Conservation (phyloP, 2,797 vertebrate species). For the Pangasius djambal region DNA sequence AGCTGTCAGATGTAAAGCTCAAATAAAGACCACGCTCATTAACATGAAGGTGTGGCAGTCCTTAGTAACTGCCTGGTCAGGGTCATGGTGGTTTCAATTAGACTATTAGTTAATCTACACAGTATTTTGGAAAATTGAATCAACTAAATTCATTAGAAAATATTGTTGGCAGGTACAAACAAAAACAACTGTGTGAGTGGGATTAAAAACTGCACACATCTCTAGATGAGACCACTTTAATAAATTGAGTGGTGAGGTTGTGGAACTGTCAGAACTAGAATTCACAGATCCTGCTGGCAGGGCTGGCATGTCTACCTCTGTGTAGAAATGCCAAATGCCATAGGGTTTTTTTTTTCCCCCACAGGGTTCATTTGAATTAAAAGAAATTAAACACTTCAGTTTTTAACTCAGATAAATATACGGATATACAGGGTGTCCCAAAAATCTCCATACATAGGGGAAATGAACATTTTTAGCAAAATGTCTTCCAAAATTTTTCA, state of each 20-base stretch:
- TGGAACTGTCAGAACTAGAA: not conserved
- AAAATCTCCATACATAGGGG: no score
- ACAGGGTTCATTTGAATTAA: not conserved
- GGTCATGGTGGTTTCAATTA: not conserved
- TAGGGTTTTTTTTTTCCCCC: no score
- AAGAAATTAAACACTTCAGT: not conserved
- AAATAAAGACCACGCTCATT: not conserved
- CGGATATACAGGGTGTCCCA: not conserved
- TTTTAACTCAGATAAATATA: not conserved
- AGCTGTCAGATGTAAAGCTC: not conserved
- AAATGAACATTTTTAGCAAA: no score
- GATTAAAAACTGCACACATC: not conserved
- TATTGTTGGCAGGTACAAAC: not conserved
- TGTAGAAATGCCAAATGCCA: not conserved
- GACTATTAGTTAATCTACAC: no score
- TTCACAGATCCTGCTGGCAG: not conserved
- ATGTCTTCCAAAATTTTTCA: no score
- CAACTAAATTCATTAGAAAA: not conserved
- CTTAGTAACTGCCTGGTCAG: not conserved
- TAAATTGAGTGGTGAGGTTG: not conserved
- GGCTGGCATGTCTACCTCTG: not conserved
- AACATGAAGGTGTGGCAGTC: not conserved
- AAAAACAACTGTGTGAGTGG: not conserved
- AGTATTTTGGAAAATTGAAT: not conserved
- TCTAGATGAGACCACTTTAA: not conserved